Conservation (phyloP, 2,797 vertebrate genomes). For the Caiman crocodilus region DNA sequence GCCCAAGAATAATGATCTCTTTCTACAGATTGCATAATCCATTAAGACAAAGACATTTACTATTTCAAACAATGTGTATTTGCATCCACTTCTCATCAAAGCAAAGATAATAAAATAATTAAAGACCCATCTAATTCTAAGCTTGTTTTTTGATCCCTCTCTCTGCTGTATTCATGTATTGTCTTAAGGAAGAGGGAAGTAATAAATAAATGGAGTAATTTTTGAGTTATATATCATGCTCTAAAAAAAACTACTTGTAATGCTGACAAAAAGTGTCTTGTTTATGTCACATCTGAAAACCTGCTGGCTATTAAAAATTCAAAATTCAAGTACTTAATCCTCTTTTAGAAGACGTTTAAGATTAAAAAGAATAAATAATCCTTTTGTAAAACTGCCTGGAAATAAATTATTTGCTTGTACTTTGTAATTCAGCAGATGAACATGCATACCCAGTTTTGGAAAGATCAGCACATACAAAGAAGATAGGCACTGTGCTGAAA, state of each 20-base stretch:
- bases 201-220: not conserved
- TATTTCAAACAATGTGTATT: not conserved
- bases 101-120: not conserved
- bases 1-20: not conserved
- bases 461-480: too few species aligned
- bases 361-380: constrained; percentile 40
- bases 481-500: too few species aligned
- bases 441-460: too few species aligned
- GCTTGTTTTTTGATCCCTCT: not conserved
- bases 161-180: constrained; percentile 16
- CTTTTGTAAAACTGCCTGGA: constrained; percentile 28
- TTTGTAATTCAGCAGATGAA: too few species aligned
- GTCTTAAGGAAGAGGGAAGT: not conserved
- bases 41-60: not conserved
- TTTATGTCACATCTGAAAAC: constrained; percentile 32
- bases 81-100: not conserved
- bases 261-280: constrained; percentile 39
- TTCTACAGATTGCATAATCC: not conserved
- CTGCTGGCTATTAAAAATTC: constrained; percentile 42
- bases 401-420: not conserved
- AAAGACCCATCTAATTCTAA: not conserved
- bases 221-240: not conserved
- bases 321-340: constrained; percentile 31
- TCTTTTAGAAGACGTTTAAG: not conserved
- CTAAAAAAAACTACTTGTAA: constrained; percentile 20